These are phyloP conservation scores for Leptodactylus fallax DNA, from an alignment of 2,797 vertebrate species.

Conservation along the genomic window DNA sequence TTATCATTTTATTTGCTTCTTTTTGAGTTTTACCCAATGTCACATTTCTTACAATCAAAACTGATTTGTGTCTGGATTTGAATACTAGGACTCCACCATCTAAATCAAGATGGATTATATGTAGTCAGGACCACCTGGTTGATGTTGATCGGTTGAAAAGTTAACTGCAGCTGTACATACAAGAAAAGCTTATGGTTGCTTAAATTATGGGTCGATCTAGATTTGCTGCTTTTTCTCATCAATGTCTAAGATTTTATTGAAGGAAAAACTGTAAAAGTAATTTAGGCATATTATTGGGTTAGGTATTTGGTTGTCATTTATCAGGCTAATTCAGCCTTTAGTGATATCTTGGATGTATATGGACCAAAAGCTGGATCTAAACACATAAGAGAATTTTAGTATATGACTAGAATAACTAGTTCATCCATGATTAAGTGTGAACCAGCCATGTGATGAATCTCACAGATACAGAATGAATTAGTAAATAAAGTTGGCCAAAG, in stretches of 20 bases:
- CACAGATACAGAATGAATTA: no score
- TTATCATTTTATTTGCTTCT: not conserved
- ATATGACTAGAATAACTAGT: no score
- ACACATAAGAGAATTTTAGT: not conserved
- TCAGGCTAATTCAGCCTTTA: no score
- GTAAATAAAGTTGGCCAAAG: no score
- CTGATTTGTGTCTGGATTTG: not conserved
- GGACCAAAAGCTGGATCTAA: not conserved
- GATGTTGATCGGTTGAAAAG: not conserved
- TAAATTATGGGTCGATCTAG: no score
- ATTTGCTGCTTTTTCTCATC: no score
- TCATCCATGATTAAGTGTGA: no score
- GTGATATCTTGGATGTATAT: not conserved
- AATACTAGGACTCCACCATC: not conserved
- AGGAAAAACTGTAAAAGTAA: no score
- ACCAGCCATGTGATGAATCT: no score
- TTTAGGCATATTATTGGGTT: no score
- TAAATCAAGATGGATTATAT: not conserved
- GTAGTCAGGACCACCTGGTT: not conserved
- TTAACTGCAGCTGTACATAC: not conserved
- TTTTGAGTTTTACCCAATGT: not conserved
- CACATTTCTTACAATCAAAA: not conserved
- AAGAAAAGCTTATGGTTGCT: not conserved
- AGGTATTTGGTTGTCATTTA: no score
- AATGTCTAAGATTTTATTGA: no score